Conservation (phyloP, 2,888 invertebrate genomes). For the Agelastica alni region DNA sequence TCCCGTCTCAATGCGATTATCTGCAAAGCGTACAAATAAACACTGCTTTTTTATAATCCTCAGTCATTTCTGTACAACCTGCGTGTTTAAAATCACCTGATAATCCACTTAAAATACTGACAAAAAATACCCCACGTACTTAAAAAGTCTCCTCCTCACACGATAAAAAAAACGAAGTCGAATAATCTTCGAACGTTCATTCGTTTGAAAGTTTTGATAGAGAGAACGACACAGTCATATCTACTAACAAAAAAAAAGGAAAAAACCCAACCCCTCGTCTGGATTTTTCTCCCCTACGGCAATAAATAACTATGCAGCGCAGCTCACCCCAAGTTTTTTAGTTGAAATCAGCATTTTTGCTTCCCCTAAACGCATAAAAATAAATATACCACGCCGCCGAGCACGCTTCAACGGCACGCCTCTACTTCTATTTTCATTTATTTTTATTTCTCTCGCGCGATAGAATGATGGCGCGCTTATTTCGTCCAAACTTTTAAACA, state of each 20-base stretch:
- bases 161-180: constrained; percentile 6
- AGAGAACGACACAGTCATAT: constrained; percentile 16
- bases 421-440: constrained; percentile 24
- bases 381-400: constrained; percentile 21
- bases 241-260: constrained; percentile 23
- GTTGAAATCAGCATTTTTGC: constrained; percentile 36
- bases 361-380: constrained; percentile 29
- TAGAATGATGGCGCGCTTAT: background rate
- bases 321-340: constrained; percentile 32
- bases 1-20: no score
- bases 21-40: no score
- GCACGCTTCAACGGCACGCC: constrained; percentile 32
- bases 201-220: constrained; percentile 12
- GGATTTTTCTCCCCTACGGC: constrained; percentile 23
- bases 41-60: no score
- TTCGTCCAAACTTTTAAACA: background rate
- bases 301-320: constrained; percentile 29
- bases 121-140: background rate
- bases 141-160: background rate
- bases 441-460: constrained; percentile 3
- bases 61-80: background rate
- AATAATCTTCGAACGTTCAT: background rate
- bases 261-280: constrained; percentile 25
- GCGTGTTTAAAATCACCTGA: background rate
- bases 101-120: background rate